phyloP scores from a whole-genome alignment of 2,113 vertebrate species.

The Psammodynastes pulverulentus region DNA sequence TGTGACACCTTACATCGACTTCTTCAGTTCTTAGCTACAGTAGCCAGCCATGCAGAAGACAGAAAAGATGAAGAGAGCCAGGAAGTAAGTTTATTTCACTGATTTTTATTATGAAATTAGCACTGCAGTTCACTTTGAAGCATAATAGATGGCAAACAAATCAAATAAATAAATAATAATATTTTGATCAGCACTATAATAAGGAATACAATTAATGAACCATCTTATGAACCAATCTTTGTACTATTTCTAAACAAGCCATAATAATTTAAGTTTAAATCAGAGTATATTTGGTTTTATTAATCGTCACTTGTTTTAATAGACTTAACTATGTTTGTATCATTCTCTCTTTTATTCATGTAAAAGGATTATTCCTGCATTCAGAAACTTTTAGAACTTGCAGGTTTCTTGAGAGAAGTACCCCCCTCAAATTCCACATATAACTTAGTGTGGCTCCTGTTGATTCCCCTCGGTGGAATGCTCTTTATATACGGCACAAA shows the following conservation, averaged over 20 bases:
- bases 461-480: not conserved
- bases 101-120: slow-evolving; percentile 2
- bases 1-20: slow-evolving; percentile 93
- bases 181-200: not conserved
- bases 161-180: not conserved
- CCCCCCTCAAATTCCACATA: not conserved
- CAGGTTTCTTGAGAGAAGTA: not conserved
- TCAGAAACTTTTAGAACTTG: not conserved
- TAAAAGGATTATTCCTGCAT: not conserved
- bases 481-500: not conserved
- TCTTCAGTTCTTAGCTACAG: slow-evolving; percentile 88
- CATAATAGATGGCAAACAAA: not conserved
- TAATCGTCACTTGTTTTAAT: not conserved
- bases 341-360: not conserved
- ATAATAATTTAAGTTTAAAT: not conserved
- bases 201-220: not conserved
- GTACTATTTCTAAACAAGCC: not conserved
- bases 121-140: not conserved
- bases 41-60: slow-evolving; percentile 86
- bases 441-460: not conserved
- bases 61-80: slow-evolving; percentile 76
- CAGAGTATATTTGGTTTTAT: not conserved
- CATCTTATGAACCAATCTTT: not conserved
- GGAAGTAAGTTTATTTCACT: slow-evolving; percentile 68
- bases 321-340: not conserved